Evolutionary conservation across 2,888 invertebrate species (phyloP).

Genomic region (Nematopogon swammerdamellus): DNA sequence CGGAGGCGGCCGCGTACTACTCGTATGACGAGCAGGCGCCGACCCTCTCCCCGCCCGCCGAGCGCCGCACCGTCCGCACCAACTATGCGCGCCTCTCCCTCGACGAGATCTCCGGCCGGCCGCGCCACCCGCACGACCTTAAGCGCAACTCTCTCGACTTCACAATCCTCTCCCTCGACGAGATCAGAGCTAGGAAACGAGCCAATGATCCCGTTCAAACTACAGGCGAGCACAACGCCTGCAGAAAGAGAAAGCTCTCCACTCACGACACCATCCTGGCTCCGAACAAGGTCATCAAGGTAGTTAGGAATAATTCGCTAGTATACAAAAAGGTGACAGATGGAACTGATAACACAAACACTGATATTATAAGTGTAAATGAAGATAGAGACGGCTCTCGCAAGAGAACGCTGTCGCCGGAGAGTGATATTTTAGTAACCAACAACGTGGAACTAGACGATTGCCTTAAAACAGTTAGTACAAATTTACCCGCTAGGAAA

Average conservation of each 20-base stretch:
- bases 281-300: slow-evolving; percentile 42
- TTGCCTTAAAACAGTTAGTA: slow-evolving; percentile 24
- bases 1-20: slow-evolving; percentile 70
- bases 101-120: slow-evolving; percentile 46
- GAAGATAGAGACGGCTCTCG: slow-evolving; percentile 21
- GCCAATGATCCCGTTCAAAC: slow-evolving; percentile 18
- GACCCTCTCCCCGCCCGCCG: slow-evolving; percentile 14
- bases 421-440: slow-evolving; percentile 31
- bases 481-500: neutral
- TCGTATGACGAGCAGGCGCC: slow-evolving; percentile 47
- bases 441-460: slow-evolving; percentile 39
- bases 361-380: slow-evolving; percentile 17
- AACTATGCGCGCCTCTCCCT: slow-evolving; percentile 50
- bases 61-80: slow-evolving; percentile 26
- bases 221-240: slow-evolving; percentile 23
- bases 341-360: slow-evolving; percentile 17
- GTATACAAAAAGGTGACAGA: slow-evolving; percentile 39
- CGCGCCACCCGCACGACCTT: slow-evolving; percentile 19
- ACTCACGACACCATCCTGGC: slow-evolving; percentile 40
- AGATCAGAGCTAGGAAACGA: slow-evolving; percentile 41
- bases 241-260: slow-evolving; percentile 36
- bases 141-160: slow-evolving; percentile 32
- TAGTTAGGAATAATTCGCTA: slow-evolving; percentile 43
- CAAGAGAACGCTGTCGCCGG: slow-evolving; percentile 38
- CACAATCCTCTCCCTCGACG: slow-evolving; percentile 48